These are phyloP conservation scores for Branchipolynoe longqiensis DNA, from an alignment of 2,888 invertebrate species.

Conservation along the genomic window DNA sequence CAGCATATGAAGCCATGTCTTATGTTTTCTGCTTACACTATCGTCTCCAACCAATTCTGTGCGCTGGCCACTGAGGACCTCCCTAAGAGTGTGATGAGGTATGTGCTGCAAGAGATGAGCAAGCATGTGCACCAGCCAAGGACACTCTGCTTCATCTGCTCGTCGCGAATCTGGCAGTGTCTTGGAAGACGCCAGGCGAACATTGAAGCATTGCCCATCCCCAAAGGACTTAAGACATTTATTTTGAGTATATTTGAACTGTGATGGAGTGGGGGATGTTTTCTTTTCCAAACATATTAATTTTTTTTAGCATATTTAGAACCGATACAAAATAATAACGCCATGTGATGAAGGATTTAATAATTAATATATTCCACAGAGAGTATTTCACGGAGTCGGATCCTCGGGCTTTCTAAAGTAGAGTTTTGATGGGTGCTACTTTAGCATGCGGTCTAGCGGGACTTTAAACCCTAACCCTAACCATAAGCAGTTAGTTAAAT, in stretches of 20 bases:
- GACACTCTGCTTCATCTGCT: slow-evolving; percentile 11
- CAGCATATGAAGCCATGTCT: not conserved
- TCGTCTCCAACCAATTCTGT: not conserved
- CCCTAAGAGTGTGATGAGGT: not conserved
- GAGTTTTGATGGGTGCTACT: too few species aligned
- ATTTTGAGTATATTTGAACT: not conserved
- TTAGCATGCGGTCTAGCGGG: too few species aligned
- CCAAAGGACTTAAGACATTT: not conserved
- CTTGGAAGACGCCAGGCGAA: not conserved
- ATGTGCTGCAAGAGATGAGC: not conserved
- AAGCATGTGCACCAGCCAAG: not conserved
- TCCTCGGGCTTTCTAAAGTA: too few species aligned
- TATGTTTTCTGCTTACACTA: not conserved
- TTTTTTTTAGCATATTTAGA: too few species aligned
- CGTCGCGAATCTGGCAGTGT: not conserved
- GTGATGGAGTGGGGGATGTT: too few species aligned
- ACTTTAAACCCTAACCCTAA: too few species aligned
- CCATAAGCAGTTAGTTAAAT: too few species aligned
- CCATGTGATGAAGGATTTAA: too few species aligned
- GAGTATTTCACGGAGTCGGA: too few species aligned
- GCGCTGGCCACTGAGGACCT: not conserved
- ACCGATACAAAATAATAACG: too few species aligned
- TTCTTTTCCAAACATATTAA: too few species aligned
- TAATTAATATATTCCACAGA: too few species aligned
- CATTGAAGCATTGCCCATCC: slow-evolving; percentile 23